Conservation (phyloP, 2,888 invertebrate genomes). For the Parochlus steinenii region DNA sequence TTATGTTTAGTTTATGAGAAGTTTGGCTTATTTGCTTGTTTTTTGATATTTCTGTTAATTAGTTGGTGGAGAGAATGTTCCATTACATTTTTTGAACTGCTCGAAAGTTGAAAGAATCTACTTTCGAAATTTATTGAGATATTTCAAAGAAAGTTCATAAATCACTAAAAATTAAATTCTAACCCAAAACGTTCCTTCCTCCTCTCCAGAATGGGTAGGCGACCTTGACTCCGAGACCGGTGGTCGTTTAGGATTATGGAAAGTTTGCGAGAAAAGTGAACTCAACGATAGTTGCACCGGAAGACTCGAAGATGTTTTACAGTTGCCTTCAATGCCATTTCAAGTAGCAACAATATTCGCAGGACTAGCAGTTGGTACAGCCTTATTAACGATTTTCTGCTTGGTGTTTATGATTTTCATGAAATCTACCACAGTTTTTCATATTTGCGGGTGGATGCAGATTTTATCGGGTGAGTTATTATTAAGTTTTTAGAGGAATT, state of each 20-base stretch:
- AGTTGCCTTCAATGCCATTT: slow-evolving; percentile 68
- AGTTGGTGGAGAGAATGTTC: too few species aligned
- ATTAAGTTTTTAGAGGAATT: too few species aligned
- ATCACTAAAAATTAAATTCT: background rate
- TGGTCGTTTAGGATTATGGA: slow-evolving; percentile 86
- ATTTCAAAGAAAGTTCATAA: slow-evolving; percentile 3
- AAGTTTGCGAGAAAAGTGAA: slow-evolving; percentile 64
- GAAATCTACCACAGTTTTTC: slow-evolving; percentile 79
- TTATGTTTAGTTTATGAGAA: too few species aligned
- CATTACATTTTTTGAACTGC: too few species aligned
- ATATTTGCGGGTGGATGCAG: slow-evolving; percentile 90
- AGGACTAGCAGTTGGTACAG: slow-evolving; percentile 68
- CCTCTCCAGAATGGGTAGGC: slow-evolving; percentile 59
- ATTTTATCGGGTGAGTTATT: slow-evolving; percentile 71
- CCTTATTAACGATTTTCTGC: slow-evolving; percentile 70
- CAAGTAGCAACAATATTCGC: slow-evolving; percentile 77
- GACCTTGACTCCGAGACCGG: slow-evolving; percentile 71
- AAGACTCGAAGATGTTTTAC: slow-evolving; percentile 62
- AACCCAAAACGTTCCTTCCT: background rate
- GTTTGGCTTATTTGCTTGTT: too few species aligned
- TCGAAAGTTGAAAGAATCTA: too few species aligned
- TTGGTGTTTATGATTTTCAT: slow-evolving; percentile 89
- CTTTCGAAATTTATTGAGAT: too few species aligned
- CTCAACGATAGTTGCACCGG: slow-evolving; percentile 70
- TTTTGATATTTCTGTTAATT: too few species aligned